These are phyloP conservation scores for Nycticebus coucang DNA, from an alignment of 2,113 vertebrate genomes.

Conservation along the genomic window DNA sequence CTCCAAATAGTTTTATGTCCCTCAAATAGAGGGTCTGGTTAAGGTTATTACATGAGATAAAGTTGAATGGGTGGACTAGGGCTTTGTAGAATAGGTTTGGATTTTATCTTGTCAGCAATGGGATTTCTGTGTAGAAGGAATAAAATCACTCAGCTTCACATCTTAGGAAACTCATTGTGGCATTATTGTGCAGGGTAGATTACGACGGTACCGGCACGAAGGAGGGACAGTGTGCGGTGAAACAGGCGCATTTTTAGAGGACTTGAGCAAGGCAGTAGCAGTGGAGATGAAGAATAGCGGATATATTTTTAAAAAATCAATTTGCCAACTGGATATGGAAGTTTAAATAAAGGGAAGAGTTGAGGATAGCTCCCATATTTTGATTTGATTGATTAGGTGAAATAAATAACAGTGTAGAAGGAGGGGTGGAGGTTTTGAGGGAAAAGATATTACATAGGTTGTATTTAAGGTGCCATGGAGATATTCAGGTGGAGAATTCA, in stretches of 20 bases:
- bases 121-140: conserved; percentile 1
- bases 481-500: conserved; percentile 39
- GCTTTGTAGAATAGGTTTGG: neutral
- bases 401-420: neutral
- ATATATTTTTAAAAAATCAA: neutral
- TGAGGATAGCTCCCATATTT: neutral
- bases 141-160: neutral
- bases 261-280: neutral
- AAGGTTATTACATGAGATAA: neutral
- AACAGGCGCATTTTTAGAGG: neutral
- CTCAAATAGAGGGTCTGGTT: neutral
- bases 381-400: neutral
- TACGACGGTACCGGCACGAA: neutral
- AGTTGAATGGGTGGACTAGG: neutral
- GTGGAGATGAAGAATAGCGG: neutral
- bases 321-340: neutral
- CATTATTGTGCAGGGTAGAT: neutral
- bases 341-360: conserved; percentile 6
- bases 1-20: neutral
- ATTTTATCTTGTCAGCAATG: neutral
- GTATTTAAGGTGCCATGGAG: neutral
- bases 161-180: conserved; percentile 13
- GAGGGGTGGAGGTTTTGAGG: neutral
- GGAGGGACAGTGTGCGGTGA: neutral
- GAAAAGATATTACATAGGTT: neutral